Percentiles rank a stretch among this genome's conserved stretches.
Conservation (phyloP, 2,888 invertebrate species). For the Pollenia amentaria region DNA sequence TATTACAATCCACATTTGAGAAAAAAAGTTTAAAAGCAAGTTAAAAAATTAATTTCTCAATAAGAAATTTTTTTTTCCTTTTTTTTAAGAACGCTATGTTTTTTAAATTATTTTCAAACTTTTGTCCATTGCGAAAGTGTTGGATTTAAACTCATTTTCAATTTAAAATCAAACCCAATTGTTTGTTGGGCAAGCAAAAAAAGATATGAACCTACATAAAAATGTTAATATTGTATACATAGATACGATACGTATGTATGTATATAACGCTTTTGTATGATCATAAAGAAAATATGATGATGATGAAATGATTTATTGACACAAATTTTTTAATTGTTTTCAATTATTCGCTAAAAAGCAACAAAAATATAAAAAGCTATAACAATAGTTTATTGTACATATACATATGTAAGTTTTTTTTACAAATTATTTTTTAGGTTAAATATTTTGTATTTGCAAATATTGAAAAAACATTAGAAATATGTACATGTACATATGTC, state of each 20-base stretch:
- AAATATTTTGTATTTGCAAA: background rate
- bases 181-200: too few species aligned
- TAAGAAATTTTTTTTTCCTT: too few species aligned
- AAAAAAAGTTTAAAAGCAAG: too few species aligned
- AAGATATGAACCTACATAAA: background rate
- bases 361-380: background rate
- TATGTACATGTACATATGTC: too few species aligned
- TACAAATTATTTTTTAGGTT: background rate
- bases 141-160: too few species aligned
- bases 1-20: too few species aligned
- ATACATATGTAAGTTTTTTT: background rate
- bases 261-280: constrained; percentile 42
- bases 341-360: constrained; percentile 48
- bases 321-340: constrained; percentile 65
- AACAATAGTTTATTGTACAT: background rate
- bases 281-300: constrained; percentile 11
- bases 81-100: too few species aligned
- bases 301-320: constrained; percentile 72
- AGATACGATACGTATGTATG: background rate
- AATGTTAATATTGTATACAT: background rate
- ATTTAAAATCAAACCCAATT: too few species aligned
- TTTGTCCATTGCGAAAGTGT: too few species aligned
- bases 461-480: too few species aligned
- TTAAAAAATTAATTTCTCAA: too few species aligned
- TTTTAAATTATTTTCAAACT: too few species aligned